These are phyloP conservation scores for mouse (Mus musculus) DNA, from an alignment of 2,113 vertebrate species.

Conservation along the genomic window DNA sequence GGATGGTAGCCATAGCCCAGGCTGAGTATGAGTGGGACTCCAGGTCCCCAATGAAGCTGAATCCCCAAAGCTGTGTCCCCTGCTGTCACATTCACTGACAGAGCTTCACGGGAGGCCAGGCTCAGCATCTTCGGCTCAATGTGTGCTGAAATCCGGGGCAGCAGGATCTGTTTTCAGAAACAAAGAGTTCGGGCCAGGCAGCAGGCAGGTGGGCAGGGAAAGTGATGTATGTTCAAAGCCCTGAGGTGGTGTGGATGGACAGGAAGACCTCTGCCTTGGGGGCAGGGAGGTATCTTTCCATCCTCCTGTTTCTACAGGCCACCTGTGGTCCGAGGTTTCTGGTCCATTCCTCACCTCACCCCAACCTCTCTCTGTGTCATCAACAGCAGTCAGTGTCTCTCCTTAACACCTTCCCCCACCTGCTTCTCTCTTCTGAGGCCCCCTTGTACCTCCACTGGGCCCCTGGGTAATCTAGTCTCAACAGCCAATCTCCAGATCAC, in stretches of 20 bases:
- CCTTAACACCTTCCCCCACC: background rate
- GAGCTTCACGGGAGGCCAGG: constrained; percentile 89
- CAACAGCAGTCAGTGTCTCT: background rate
- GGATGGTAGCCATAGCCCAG: constrained; percentile 91
- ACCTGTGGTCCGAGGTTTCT: background rate
- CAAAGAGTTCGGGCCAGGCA: background rate
- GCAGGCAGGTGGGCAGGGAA: background rate
- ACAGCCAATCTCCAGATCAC: background rate
- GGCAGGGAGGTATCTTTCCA: background rate
- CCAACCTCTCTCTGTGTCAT: background rate
- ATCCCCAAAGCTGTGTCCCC: constrained; percentile 90
- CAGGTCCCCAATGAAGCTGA: constrained; percentile 89
- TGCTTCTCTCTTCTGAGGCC: too few relatives aligned
- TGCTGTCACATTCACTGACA: constrained; percentile 91
- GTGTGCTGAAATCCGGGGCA: constrained; percentile 87
- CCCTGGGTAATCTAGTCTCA: background rate
- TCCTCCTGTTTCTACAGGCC: background rate
- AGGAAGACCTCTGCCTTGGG: background rate
- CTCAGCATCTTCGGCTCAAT: constrained; percentile 89
- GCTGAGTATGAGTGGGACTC: constrained; percentile 89
- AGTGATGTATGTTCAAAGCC: background rate
- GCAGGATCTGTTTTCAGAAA: constrained; percentile 88
- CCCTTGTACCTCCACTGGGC: background rate
- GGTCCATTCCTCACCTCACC: background rate
- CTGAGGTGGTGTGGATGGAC: background rate